phyloP scores from a whole-genome alignment of 1,140 invertebrate species.

The Physella acuta region DNA sequence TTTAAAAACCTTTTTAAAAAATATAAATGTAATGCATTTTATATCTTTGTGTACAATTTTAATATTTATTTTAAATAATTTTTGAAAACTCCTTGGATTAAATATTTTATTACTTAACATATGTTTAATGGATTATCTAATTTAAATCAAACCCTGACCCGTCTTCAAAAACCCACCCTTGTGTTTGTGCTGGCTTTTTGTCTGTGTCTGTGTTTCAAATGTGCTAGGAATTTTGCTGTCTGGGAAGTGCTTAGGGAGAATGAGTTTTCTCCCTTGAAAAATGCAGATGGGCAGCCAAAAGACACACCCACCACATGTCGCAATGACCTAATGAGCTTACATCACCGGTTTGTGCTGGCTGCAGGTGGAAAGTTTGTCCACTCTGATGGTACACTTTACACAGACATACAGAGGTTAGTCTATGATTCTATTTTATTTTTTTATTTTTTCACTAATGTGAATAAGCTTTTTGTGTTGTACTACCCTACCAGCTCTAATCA shows the following conservation, averaged over 20 bases:
- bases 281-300: slow-evolving; percentile 81
- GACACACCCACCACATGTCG: slow-evolving; percentile 88
- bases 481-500: too few species aligned
- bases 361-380: slow-evolving; percentile 76
- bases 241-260: slow-evolving; percentile 90
- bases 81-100: too few species aligned
- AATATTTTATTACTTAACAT: too few species aligned
- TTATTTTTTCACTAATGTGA: background rate
- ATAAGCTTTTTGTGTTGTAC: background rate
- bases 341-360: slow-evolving; percentile 78
- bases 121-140: too few species aligned
- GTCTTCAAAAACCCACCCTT: too few species aligned
- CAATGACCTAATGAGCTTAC: slow-evolving; percentile 76
- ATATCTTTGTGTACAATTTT: too few species aligned
- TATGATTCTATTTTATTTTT: background rate
- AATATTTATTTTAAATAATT: too few species aligned
- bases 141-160: too few species aligned
- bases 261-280: slow-evolving; percentile 97
- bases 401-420: slow-evolving; percentile 63
- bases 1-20: too few species aligned
- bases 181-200: slow-evolving; percentile 37
- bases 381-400: slow-evolving; percentile 60
- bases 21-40: too few species aligned
- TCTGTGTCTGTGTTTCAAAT: slow-evolving; percentile 45
- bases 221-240: slow-evolving; percentile 77